Evolutionary conservation across 2,113 vertebrate species (phyloP), one percentile per base, ranked within the genome.

Genomic region (Oryzias javanicus): DNA sequence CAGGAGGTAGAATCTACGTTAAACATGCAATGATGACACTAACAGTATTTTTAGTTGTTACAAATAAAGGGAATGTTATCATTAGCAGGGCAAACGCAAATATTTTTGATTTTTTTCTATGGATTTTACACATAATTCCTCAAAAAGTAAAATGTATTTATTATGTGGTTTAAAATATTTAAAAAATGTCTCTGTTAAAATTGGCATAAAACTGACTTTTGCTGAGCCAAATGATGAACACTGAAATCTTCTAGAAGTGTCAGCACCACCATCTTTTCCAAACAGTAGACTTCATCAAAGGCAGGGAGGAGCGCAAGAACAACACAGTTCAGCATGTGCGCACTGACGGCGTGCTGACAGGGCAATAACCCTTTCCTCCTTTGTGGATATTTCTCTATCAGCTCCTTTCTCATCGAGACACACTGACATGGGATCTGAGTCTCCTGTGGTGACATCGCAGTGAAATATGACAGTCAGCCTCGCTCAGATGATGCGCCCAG

Each of bases 401-500:
- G 42, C 72, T 67, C 56, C 54, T 70, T 53, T 56, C 48, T 49
- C 17, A 8, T 54, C 49, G 1, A 27, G n/a, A 67, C 49, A 64
- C 55, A 20, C 54, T 67, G 54, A 84, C 75, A 77, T 48, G 72
- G 63, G 75, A 76, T 72, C 60, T 72, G 63, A 42, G 68, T 72
- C 80, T 80, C 72, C 72, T 49, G 66, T 68, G 78, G 67, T 75
- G 76, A 82, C 81, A 70, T 74, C 29, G 35, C 57, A 58, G 65
- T 77, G 71, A 80, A 86, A 81, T 71, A 74, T 79, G 80, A 87
- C 80, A 79, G 71, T 69, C 65, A 73, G 52, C 61, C 51, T 25
- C 5, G 17, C 55, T 72, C 76, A 63, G 64, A 83, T 68, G 59
- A 80, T 50, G 60, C 42, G 50, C 54, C 59, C 61, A 76, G 70